A percentile compares a stretch with the other conserved stretches of the same genome.
These are phyloP conservation scores for Drosophila pseudotalamancana DNA, from an alignment of 2,888 invertebrate species.

Conservation along the genomic window DNA sequence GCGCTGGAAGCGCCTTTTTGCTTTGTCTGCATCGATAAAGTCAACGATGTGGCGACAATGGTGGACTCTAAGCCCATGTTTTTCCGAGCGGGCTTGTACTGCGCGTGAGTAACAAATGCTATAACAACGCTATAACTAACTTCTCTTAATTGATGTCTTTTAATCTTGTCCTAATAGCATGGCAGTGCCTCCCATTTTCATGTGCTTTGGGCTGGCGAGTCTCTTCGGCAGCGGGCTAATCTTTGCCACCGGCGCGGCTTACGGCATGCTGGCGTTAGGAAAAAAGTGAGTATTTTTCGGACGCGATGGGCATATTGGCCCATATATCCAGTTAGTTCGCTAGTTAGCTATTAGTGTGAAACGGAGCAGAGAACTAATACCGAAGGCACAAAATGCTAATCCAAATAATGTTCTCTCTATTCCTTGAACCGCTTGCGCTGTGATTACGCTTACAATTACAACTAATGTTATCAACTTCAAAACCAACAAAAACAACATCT, in stretches of 20 bases:
- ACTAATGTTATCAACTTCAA: constrained; percentile 27
- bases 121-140: background rate
- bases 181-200: constrained; percentile 91
- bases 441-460: constrained; percentile 63
- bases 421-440: constrained; percentile 65
- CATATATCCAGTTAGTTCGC: constrained; percentile 16
- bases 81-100: constrained; percentile 94
- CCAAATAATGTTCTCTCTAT: constrained; percentile 70
- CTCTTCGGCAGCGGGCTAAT: constrained; percentile 95
- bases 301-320: background rate
- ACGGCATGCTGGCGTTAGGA: constrained; percentile 97
- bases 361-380: constrained; percentile 25
- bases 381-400: constrained; percentile 58
- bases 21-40: constrained; percentile 97
- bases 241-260: constrained; percentile 94
- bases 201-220: constrained; percentile 90
- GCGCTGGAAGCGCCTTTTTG: constrained; percentile 98
- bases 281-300: constrained; percentile 91
- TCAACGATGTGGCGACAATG: constrained; percentile 92
- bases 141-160: constrained; percentile 2
- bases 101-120: constrained; percentile 88
- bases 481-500: constrained; percentile 29
- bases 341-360: constrained; percentile 34
- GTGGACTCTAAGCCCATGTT: constrained; percentile 94
- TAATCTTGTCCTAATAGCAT: constrained; percentile 86